These are phyloP conservation scores for Thumatha senex DNA, from an alignment of 2,888 invertebrate species.

Conservation along the genomic window DNA sequence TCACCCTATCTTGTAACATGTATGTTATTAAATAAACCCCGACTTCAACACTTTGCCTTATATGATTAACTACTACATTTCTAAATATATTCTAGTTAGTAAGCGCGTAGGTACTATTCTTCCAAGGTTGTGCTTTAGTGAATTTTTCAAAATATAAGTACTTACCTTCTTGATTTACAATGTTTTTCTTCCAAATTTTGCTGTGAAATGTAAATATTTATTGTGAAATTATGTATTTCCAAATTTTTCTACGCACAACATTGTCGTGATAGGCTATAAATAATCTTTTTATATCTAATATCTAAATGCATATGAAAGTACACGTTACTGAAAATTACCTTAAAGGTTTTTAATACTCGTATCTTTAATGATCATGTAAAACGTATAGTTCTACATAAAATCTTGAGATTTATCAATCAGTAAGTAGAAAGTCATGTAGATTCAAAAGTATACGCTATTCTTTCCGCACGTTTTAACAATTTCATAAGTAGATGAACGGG, in stretches of 20 bases:
- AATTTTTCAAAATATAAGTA: constrained; percentile 64
- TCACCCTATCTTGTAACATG: constrained; percentile 42
- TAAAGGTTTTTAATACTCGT: constrained; percentile 9
- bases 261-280: constrained; percentile 65
- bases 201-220: constrained; percentile 61
- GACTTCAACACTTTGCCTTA: constrained; percentile 81
- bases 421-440: constrained; percentile 11
- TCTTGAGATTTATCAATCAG: constrained; percentile 13
- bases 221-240: constrained; percentile 51
- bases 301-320: constrained; percentile 45
- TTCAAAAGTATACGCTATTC: background rate
- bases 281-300: constrained; percentile 49
- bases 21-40: constrained; percentile 69
- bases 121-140: constrained; percentile 83
- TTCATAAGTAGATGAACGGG: constrained; percentile 41
- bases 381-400: constrained; percentile 22
- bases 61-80: constrained; percentile 69
- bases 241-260: constrained; percentile 78
- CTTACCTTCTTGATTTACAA: constrained; percentile 51
- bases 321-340: constrained; percentile 40
- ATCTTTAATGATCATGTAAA: constrained; percentile 23
- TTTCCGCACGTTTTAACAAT: constrained; percentile 28
- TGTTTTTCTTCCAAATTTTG: constrained; percentile 50
- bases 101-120: constrained; percentile 81
- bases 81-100: constrained; percentile 74